A percentile compares a stretch with the other conserved stretches of the same genome.
phyloP scores from a whole-genome alignment of 2,113 vertebrate genomes.

The Pteronura brasiliensis region DNA sequence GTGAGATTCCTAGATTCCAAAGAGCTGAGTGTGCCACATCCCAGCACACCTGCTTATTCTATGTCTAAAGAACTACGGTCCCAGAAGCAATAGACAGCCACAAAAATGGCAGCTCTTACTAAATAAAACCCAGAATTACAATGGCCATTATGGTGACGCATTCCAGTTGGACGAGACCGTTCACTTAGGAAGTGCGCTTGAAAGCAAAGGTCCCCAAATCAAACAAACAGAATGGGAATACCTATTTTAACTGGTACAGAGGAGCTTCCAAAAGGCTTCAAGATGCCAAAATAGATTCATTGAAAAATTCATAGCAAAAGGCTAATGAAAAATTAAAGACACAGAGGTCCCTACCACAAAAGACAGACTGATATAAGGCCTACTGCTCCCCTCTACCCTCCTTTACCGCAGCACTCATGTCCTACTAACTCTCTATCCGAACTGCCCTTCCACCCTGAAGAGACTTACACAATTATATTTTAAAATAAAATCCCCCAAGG shows the following conservation, averaged over 20 bases:
- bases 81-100: neutral
- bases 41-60: neutral
- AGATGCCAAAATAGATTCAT: neutral
- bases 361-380: neutral
- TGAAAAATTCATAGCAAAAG: neutral
- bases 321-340: neutral
- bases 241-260: neutral
- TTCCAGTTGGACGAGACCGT: neutral
- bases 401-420: neutral
- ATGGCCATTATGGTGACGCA: neutral
- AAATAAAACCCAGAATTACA: neutral
- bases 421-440: neutral
- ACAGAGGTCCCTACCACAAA: neutral
- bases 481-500: neutral
- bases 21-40: neutral
- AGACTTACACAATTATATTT: neutral
- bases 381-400: neutral
- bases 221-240: neutral
- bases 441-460: neutral
- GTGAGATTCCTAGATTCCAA: neutral
- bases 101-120: neutral
- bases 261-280: neutral
- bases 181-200: neutral
- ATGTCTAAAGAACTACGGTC: neutral
- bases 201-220: neutral